Evolutionary conservation across 2,113 vertebrate genomes (phyloP), one percentile per base, ranked within the genome.

Genomic region (Nibea coibor): DNA sequence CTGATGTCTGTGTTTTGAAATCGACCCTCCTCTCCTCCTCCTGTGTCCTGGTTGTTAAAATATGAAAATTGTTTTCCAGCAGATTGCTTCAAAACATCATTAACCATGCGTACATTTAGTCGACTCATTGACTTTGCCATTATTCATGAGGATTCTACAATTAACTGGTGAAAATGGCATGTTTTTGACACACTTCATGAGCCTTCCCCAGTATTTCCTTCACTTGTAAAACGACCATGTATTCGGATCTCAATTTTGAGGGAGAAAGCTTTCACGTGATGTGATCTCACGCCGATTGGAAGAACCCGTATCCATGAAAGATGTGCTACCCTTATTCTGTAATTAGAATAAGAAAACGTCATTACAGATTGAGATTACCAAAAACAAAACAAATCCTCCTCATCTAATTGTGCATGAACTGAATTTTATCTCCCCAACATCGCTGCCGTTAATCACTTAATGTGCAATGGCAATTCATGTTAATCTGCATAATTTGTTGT

Each of bases 21-120:
- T 75, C 61, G 63, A 4, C 54, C 62, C 50, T 31, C 28, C 28
- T 78, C 72, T 54, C n/a, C 57, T 56, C 63, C 48, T 39, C n/a
- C 59, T 5, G 54, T 51, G 72, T 82, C 72, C 81, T 72, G 73
- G 24, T 82, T 86, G 75, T 81, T 81, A 79, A 84, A 65, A 83
- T 70, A 70, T 75, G 47, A 64, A 82, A 26, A 62, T 4, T 62
- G 28, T 84, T 82, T 85, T 75, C 39, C 68, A 83, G 84, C 75
- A 65, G 62, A 80, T 57, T 35, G 2, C 28, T 53, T 62, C 43
- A 72, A 73, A 74, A 83, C 82, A 82, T 79, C 76, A 83, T 79
- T 85, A 83, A 47, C 63, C 42, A 61, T 78, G 71, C 82, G 72
- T 62, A 10, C 22, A 54, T 83, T 84, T 77, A 75, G 75, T 39